Evolutionary conservation across 2,797 vertebrate species (phyloP), one percentile per base, ranked within the genome.

Genomic region (Phoxinus dragarum): DNA sequence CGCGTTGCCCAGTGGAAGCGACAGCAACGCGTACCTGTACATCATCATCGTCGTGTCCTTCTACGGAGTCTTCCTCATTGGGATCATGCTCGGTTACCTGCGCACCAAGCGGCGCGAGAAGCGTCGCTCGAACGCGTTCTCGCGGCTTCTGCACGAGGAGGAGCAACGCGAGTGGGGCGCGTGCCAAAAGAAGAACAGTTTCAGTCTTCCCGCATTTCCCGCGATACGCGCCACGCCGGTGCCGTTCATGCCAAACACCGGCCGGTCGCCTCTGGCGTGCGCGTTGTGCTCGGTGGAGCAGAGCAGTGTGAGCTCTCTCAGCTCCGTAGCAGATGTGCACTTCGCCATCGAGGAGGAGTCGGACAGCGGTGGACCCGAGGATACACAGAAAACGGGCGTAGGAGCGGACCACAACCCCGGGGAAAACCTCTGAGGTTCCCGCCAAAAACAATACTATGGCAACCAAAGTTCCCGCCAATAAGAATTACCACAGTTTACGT

Each of bases 1-100:
- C 19, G 38, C 86, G 74, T 89, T 68, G 5, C 61, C 89, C 23
- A 88, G 89, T 1, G 90, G 90, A 10, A 93, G 90, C 44, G 91
- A 92, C 7, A 95, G 95, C 56, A 96, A 97, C 0, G 97, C 97
- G n/a, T 97, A 96, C 84, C 93, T 97, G 81, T 99, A 99, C 90
- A 93, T 99, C 38, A 84, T 99, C 68, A 97, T 98, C 0, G 97
- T 99, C 80, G 95, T 99, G 95, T 97, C 96, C 78, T 99, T 99
- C 95, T 99, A 99, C 0, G 97, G 96, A 56, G 85, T 98, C 88
- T 99, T 99, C 93, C 94, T 99, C 86, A 93, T 95, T 8, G 98
- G 96, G 10, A 97, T 99, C 86, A 97, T 97, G 96, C 89, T 99
- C 61, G 96, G 97, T 82, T 99, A 99, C 91, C 94, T 98, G 93